Percentiles rank a stretch among this genome's conserved stretches.
Conservation (phyloP, 2,888 invertebrate genomes). For the Ectropis crepuscularia region DNA sequence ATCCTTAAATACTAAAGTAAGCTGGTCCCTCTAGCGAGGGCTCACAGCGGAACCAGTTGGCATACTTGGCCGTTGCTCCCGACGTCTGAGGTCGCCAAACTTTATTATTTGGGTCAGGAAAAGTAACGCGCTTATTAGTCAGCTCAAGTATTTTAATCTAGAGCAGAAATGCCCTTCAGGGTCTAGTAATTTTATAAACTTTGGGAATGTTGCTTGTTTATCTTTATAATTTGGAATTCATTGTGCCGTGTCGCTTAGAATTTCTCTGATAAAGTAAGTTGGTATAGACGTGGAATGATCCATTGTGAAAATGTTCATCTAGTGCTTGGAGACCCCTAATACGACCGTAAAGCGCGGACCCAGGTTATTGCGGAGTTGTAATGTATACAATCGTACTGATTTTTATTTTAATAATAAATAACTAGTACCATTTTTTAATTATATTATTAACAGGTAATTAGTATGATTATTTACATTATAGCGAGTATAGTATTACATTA, state of each 20-base stretch:
- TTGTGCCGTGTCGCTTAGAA: background rate
- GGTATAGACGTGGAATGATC: too few relatives aligned
- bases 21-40: background rate
- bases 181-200: conserved; percentile 25
- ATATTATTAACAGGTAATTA: too few relatives aligned
- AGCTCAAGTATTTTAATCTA: conserved; percentile 31
- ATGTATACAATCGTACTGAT: too few relatives aligned
- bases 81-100: conserved; percentile 31
- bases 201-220: conserved; percentile 18
- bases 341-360: too few relatives aligned
- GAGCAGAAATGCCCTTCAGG: conserved; percentile 17
- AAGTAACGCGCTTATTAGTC: conserved; percentile 30
- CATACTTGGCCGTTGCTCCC: conserved; percentile 20
- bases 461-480: too few relatives aligned
- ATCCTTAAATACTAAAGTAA: too few relatives aligned
- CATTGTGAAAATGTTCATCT: too few relatives aligned
- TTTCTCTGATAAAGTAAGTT: background rate
- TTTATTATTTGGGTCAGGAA: conserved; percentile 35
- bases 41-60: conserved; percentile 15
- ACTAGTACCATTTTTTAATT: too few relatives aligned
- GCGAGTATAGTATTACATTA: too few relatives aligned
- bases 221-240: conserved; percentile 17
- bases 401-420: too few relatives aligned
- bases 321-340: too few relatives aligned
- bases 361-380: too few relatives aligned